phyloP scores from a whole-genome alignment of 2,113 vertebrate genomes.

The Nibea albiflora region DNA sequence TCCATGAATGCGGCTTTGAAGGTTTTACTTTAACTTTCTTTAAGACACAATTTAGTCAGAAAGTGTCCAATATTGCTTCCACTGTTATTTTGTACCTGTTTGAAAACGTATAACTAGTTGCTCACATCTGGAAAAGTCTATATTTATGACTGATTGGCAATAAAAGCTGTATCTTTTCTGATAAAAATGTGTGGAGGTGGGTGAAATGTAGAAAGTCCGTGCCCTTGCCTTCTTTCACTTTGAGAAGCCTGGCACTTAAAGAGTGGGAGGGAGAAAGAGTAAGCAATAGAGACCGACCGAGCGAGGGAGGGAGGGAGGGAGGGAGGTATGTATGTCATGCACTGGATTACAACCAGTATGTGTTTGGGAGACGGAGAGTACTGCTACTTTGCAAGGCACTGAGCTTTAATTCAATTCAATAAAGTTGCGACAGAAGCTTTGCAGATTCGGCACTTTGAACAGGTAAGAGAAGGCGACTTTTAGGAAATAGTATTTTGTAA shows the following conservation, averaged over 20 bases:
- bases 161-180: neutral
- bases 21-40: neutral
- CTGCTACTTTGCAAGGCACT: constrained; percentile 45
- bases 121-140: neutral
- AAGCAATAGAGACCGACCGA: constrained; percentile 47
- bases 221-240: constrained; percentile 62
- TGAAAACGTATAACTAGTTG: neutral
- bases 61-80: too few species aligned
- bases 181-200: constrained; percentile 36
- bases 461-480: constrained; percentile 60
- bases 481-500: constrained; percentile 9
- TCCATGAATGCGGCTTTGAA: neutral
- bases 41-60: neutral
- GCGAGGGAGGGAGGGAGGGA: constrained; percentile 7
- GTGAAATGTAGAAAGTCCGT: constrained; percentile 18
- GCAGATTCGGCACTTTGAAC: constrained; percentile 4
- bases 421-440: constrained; percentile 9
- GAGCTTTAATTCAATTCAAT: constrained; percentile 36
- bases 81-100: neutral
- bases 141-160: neutral
- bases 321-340: constrained; percentile 67
- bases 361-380: constrained; percentile 56
- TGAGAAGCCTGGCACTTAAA: constrained; percentile 59
- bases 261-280: constrained; percentile 70
- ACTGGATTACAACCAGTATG: constrained; percentile 75